Conservation (phyloP, 2,113 vertebrate genomes). For the Piprites chloris region DNA sequence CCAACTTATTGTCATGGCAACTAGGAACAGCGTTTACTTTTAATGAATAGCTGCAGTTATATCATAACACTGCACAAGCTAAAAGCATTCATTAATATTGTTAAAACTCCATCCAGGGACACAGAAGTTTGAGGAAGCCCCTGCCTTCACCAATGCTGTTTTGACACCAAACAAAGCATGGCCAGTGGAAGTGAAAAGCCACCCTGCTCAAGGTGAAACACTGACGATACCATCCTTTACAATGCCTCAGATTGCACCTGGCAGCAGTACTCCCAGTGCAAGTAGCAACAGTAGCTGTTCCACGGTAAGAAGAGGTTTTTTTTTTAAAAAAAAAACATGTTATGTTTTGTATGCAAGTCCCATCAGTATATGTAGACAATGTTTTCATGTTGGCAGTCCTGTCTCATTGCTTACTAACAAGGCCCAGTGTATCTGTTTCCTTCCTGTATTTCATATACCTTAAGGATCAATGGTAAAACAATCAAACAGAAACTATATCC, state of each 20-base stretch:
- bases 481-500: not conserved
- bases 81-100: slow-evolving; percentile 15
- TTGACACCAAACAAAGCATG: slow-evolving; percentile 77
- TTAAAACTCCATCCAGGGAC: slow-evolving; percentile 69
- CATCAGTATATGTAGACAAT: not conserved
- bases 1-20: slow-evolving; percentile 47
- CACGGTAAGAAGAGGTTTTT: slow-evolving; percentile 82
- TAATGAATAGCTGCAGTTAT: slow-evolving; percentile 20
- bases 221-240: slow-evolving; percentile 75
- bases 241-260: slow-evolving; percentile 77
- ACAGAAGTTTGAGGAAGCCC: slow-evolving; percentile 79
- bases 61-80: not conserved
- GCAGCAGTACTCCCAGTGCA: slow-evolving; percentile 85
- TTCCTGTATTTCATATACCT: not conserved
- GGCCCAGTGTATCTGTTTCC: not conserved
- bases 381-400: not conserved
- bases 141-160: slow-evolving; percentile 70
- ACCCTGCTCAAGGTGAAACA: slow-evolving; percentile 60
- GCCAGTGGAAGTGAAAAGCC: slow-evolving; percentile 76
- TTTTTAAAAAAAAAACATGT: not conserved
- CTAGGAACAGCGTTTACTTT: slow-evolving; percentile 23
- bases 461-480: not conserved
- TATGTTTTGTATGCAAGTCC: not conserved
- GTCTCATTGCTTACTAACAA: not conserved
- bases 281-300: slow-evolving; percentile 89